phyloP scores from a whole-genome alignment of 2,113 vertebrate species.

The Heterocephalus glaber region DNA sequence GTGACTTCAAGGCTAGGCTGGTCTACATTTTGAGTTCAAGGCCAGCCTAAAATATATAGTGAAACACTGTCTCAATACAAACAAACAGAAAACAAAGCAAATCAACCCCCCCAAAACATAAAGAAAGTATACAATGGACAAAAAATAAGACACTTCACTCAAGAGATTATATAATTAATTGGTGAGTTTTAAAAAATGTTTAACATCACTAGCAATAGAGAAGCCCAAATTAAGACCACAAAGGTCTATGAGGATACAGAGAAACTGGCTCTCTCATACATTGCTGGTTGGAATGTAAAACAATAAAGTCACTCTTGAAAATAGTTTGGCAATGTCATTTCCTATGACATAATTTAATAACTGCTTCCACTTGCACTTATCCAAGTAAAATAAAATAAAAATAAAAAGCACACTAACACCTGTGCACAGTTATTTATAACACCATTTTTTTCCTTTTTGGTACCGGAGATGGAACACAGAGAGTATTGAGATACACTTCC shows the following conservation, averaged over 20 bases:
- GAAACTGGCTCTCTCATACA: not conserved
- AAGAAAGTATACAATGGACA: not conserved
- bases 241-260: not conserved
- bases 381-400: not conserved
- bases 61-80: not conserved
- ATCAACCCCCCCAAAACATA: not conserved
- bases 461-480: not conserved
- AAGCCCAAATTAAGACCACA: not conserved
- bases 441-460: not conserved
- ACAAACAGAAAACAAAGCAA: not conserved
- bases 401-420: not conserved
- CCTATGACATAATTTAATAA: not conserved
- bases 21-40: not conserved
- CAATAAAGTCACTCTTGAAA: not conserved
- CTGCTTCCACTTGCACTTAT: not conserved
- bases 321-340: not conserved
- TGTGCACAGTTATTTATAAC: not conserved
- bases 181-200: not conserved
- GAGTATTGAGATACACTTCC: not conserved
- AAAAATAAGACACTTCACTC: not conserved
- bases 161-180: not conserved
- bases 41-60: not conserved
- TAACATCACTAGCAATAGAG: not conserved
- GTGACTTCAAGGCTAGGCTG: not conserved
- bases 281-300: not conserved